Evolutionary conservation across 1,140 invertebrate genomes (phyloP), one percentile per base, ranked within the genome.

Genomic region (Neuroterus valhalla): DNA sequence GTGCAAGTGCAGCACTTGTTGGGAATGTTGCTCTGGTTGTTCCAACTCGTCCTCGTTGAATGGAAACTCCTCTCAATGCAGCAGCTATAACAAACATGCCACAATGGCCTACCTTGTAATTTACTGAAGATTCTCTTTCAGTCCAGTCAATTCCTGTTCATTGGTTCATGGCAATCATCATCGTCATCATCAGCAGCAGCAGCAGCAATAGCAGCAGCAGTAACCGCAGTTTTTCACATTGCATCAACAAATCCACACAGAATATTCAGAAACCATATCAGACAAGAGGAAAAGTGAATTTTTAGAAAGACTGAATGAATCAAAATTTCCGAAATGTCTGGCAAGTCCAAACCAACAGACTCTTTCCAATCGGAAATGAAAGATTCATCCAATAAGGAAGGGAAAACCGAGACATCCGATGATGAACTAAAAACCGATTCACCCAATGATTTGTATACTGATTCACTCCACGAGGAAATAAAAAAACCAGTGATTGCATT

Each of bases 31-130:
- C 91, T 83, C 93, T 90, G n/a, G 91, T 87, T 43, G 89, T 85
- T 80, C 89, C 92, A 44, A 93, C 92, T 79, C 93, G 85, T 72
- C 93, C 93, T 68, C 94, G 91, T 81, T 94, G 94, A 79, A 94
- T 93, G 23, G 93, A 93, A 75, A 94, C 93, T 76, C 94, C 94
- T 86, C 88, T 82, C 45, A 90, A 91, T 79, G 93, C 93, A 77
- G 93, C 93, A 86, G 92, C 90, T 90, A 86, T 71, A 90, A 90
- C 86, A 90, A 45, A 85, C 80, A 85, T 79, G 80, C 77, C 79
- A 82, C 45, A 74, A 78, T 68, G 80, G 78, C 85, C 79, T 85
- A 86, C 85, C 83, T 85, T 84, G 78, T 83, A 83, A 75, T 79
- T 81, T 73, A 77, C 72, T 74, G 77, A 62, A 50, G 74, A 55